A percentile compares a stretch with the other conserved stretches of the same genome.
Conservation (phyloP, 2,888 invertebrate species). For the Mylabris sibirica region DNA sequence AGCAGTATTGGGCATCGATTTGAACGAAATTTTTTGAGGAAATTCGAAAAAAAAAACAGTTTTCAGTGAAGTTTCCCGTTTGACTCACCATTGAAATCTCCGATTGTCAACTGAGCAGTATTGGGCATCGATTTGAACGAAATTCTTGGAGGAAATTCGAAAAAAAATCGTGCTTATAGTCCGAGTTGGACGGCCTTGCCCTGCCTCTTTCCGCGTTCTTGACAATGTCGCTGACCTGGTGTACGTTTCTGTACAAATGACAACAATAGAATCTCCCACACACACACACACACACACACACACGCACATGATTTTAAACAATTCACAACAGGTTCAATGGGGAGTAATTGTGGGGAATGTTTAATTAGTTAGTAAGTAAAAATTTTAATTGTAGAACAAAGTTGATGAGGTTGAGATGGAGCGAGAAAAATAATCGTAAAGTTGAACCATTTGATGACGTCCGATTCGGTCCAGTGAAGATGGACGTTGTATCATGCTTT, state of each 20-base stretch:
- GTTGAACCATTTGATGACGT: constrained; percentile 3
- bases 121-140: no score
- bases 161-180: constrained; percentile 19
- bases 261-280: constrained; percentile 2
- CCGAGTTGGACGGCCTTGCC: constrained; percentile 34
- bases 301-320: neutral
- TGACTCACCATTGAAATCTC: neutral
- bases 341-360: no score
- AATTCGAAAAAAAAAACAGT: no score
- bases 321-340: neutral
- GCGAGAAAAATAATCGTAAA: neutral
- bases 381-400: no score
- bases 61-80: neutral
- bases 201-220: constrained; percentile 49
- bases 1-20: no score
- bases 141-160: no score
- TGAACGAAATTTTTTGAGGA: no score
- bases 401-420: no score
- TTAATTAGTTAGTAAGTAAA: no score
- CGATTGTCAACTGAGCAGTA: no score
- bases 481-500: neutral
- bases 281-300: neutral
- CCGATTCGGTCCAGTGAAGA: constrained; percentile 1
- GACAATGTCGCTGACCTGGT: constrained; percentile 51
- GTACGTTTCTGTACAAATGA: constrained; percentile 36